Evolutionary conservation across 2,113 vertebrate species (phyloP), one percentile per base, ranked within the genome.

Genomic region (Cepphus grylle): DNA sequence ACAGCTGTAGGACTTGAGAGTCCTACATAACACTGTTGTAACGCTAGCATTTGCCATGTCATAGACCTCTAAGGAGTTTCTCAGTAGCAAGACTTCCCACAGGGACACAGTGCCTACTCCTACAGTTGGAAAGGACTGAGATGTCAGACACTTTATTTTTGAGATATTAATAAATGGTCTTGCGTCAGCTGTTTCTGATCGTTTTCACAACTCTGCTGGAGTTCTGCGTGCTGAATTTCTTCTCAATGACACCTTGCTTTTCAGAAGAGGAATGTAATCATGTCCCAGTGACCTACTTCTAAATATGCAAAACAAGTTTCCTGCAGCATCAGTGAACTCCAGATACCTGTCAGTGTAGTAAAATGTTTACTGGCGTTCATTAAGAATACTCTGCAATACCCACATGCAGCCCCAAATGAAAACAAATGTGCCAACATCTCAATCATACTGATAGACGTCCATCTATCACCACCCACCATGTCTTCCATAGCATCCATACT

Each of bases 201-300:
- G 4, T 45, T 85, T 91, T 66, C 84, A 70, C 42, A 53, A 14
- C 62, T 52, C 70, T 38, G 67, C 56, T n/a, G 38, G 32, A 82
- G 89, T 18, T 86, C 58, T 70, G 81, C 1, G 4, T 4, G 4
- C 36, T 55, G 78, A 76, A 72, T 70, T 89, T 81, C 56, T 84
- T 61, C 83, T 91, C 2, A 77, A 82, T 79, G 29, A 4, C 55
- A 93, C 38, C 40, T 82, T 69, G 66, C 81, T 88, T 88, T 90
- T 62, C 91, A 62, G 81, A 69, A 58, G 34, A 82, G 52, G 49
- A 92, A 20, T 6, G 18, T 18, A 90, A 77, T 66, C 1, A 1
- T 58, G 93, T 86, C 94, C 96, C 91, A 95, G 87, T 95, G 81
- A 95, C 95, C 96, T 91, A 96, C 82, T 96, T 96, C 91, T 95